phyloP scores from a whole-genome alignment of 2,888 invertebrate genomes.

The Myopa tessellatipennis region DNA sequence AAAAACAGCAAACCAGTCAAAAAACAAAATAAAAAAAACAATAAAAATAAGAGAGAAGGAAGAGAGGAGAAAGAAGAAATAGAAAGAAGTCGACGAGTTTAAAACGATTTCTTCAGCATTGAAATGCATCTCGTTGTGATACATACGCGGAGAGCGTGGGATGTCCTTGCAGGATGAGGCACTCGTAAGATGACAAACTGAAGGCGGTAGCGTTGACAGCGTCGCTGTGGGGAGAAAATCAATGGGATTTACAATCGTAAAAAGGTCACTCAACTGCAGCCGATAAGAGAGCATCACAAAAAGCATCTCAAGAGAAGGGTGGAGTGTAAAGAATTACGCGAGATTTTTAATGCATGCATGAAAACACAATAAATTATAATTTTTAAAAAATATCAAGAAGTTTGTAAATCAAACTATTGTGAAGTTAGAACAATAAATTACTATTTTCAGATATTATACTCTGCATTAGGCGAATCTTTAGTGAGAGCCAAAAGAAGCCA shows the following conservation, averaged over 20 bases:
- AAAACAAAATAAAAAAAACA: conserved; percentile 10
- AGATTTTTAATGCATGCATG: too few species aligned
- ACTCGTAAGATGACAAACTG: conserved; percentile 19
- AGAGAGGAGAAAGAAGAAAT: background rate
- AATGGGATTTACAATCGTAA: background rate
- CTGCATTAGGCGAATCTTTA: too few species aligned
- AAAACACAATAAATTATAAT: too few species aligned
- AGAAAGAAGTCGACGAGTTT: background rate
- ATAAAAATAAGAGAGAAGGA: conserved; percentile 17
- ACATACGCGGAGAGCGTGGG: conserved; percentile 44
- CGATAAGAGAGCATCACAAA: background rate
- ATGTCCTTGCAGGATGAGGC: conserved; percentile 27
- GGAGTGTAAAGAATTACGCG: background rate
- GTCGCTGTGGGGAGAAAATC: background rate
- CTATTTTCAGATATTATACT: too few species aligned
- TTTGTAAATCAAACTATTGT: too few species aligned
- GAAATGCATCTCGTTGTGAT: conserved; percentile 27
- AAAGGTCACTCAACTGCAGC: background rate
- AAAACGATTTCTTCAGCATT: background rate
- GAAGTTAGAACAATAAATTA: too few species aligned
- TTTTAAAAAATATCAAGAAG: too few species aligned
- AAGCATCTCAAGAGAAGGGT: background rate
- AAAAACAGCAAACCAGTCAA: conserved; percentile 10
- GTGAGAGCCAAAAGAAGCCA: too few species aligned
- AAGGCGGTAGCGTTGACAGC: conserved; percentile 11